Evolutionary conservation across 1,140 invertebrate species (phyloP), one percentile per base, ranked within the genome.

Genomic region (Drosophila kepulauana): DNA sequence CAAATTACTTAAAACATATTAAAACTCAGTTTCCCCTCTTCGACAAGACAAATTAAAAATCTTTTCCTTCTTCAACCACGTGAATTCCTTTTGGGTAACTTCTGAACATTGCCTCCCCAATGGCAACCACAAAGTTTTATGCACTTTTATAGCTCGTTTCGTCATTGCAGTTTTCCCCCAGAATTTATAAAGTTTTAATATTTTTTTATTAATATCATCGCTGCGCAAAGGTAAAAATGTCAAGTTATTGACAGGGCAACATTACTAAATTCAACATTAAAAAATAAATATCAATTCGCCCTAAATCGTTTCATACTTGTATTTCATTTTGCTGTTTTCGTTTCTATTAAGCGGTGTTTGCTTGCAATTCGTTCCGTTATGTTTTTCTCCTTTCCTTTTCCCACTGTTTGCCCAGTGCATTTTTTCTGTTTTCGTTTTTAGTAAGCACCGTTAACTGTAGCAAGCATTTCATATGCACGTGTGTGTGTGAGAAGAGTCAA

Each of bases 1-100:
- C 77, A 88, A 87, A 88, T 87, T 87, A 84, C 84, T 84, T 80
- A 78, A 87, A 86, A 88, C 84, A 87, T 80, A 87, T 87, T 88
- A 88, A 82, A 79, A 54, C 48, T 56, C 65, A 59, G 64, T 54
- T 64, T 13, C 6, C 41, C 35, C 15, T 20, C 11, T 20, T 28
- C 11, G 33, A 75, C 75, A 68, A 79, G 58, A 63, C 62, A 87
- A 80, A 88, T 82, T 82, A 88, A 88, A 82, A 79, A 67, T 59
- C 48, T 41, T 28, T 35, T 28, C 20, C 56, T 1, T 30, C 6
- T 6, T 33, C 16, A 30, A 6, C 20, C 28, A 25, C 54, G 46
- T 11, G 46, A 72, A 79, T 79, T 59, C 51, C 67, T 52, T 62
- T 61, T 49, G 20, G 20, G 20, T 25, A 25, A 25, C 20, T 25